Base-by-base conservation (phyloP, 2,113 vertebrate genomes). In the Cariama cristata region DNA sequence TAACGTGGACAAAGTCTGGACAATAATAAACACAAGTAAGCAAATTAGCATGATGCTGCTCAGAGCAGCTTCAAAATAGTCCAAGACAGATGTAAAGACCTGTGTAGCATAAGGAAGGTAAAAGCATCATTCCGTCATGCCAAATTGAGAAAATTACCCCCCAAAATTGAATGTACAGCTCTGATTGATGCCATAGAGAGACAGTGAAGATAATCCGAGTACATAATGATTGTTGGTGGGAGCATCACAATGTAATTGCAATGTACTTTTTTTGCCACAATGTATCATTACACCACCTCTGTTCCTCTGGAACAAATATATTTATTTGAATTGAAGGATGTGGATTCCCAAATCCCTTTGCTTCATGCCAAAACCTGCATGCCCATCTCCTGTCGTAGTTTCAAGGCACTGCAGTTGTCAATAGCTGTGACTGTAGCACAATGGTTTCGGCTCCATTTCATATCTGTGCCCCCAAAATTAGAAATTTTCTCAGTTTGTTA, bases 171-270 rank as follows among this genome's bases (percentile, higher is more conserved):
- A 74, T 60, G 79, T 60, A 71, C 47, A 79, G 40, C 28, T 92
- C 80, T 96, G 89, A 96, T 62, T 89, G 88, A 81, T 87, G 88
- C 71, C 88, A 82, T 86, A 88, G 94, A 80, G 82, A 88, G 60
- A 42, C 58, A 79, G 60, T 26, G 73, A 84, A 86, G 88, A 72
- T 71, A 94, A 94, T 75, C 68, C 2, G 2, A 68, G 83, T 42
- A 52, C 72, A 56, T 95, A 83, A 96, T 87, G 92, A 87, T 88
- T 91, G 52, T 81, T 81, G 91, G 82, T 17, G 30, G 83, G 76
- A 96, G 80, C 91, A 92, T 91, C 92, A 75, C 72, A 84, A 64
- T 0, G 8, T 84, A 94, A 95, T 84, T 92, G 86, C 79, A 91
- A 60, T 79, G 91, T 81, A 50, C 50, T 45, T 79, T 92, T 69